Conservation (phyloP, 2,888 invertebrate genomes). For the Hemaris fuciformis region DNA sequence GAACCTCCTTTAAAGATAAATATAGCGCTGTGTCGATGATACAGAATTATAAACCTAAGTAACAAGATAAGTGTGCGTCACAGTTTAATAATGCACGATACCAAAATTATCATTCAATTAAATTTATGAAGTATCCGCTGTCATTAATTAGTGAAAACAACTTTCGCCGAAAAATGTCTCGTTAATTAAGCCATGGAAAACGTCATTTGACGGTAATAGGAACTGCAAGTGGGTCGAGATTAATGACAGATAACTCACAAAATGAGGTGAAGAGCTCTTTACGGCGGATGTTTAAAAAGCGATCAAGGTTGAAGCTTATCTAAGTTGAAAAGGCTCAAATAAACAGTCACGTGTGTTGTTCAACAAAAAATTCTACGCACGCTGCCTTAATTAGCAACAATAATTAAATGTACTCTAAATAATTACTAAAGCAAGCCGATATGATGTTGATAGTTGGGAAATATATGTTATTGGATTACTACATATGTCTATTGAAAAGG, state of each 20-base stretch:
- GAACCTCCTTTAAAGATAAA: no score
- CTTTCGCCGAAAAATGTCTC: background rate
- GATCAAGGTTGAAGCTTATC: constrained; percentile 1
- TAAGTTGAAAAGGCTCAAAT: background rate
- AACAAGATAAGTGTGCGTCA: no score
- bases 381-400: no score
- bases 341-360: no score
- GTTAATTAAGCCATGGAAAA: background rate
- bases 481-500: no score
- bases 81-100: background rate
- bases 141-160: background rate
- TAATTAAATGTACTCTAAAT: no score
- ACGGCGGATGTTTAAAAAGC: background rate
- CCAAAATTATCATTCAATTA: background rate
- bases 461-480: no score
- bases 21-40: no score
- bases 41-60: no score
- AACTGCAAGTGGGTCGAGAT: background rate
- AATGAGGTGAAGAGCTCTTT: background rate
- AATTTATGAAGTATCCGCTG: background rate
- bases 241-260: background rate
- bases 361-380: no score
- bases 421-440: no score
- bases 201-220: background rate
- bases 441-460: no score